These are phyloP conservation scores for Siderastrea radians DNA, from an alignment of 92 coral and sea anemone genomes.

Conservation along the genomic window DNA sequence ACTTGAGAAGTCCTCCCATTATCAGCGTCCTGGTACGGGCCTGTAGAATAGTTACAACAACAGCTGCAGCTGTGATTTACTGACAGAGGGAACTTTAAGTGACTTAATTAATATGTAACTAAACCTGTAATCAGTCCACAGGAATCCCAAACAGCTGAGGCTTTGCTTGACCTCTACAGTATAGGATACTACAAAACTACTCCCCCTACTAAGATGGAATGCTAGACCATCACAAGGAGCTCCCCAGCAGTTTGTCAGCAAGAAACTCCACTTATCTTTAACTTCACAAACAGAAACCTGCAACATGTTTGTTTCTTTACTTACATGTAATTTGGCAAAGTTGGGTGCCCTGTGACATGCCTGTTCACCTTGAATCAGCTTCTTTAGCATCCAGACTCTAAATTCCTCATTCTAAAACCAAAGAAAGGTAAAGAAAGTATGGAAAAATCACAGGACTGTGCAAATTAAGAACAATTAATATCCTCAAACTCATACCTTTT, in stretches of 20 bases:
- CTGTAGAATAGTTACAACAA: constrained; percentile 30
- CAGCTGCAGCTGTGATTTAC: neutral
- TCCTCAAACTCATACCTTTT: constrained; percentile 69
- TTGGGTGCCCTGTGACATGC: constrained; percentile 94
- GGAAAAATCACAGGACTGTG: neutral
- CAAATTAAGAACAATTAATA: neutral
- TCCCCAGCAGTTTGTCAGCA: too few species aligned
- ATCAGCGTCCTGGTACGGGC: constrained; percentile 89
- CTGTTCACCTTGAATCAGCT: constrained; percentile 91
- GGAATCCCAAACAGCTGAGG: too few species aligned
- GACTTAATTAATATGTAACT: too few species aligned
- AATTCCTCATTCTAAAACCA: constrained; percentile 37
- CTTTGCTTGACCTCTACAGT: too few species aligned
- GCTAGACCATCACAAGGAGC: too few species aligned
- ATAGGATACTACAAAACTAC: too few species aligned
- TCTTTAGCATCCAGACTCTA: constrained; percentile 89
- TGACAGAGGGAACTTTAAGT: too few species aligned
- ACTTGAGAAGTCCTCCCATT: constrained; percentile 80
- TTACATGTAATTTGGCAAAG: constrained; percentile 90
- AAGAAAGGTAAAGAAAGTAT: neutral
- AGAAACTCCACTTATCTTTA: too few species aligned
- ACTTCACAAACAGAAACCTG: too few species aligned
- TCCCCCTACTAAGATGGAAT: too few species aligned
- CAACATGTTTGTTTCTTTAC: neutral
- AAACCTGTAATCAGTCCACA: too few species aligned